A percentile compares a stretch with the other conserved stretches of the same genome.
These are phyloP conservation scores for Allolobophora icterica DNA, from an alignment of 2,888 invertebrate genomes.

Conservation along the genomic window DNA sequence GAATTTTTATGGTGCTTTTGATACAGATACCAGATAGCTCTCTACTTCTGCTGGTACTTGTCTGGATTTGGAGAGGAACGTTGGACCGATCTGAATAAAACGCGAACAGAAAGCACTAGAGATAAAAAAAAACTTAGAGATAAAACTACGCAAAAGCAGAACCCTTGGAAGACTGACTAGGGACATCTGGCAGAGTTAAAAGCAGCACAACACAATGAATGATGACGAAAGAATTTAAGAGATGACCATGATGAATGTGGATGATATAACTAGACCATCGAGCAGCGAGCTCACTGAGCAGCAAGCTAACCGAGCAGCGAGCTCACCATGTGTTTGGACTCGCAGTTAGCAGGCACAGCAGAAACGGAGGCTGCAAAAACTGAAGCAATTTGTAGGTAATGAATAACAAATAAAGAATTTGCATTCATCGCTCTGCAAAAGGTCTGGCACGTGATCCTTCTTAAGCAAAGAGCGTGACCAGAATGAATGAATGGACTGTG, in stretches of 20 bases:
- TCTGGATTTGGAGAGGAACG: background rate
- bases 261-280: background rate
- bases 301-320: too few species aligned
- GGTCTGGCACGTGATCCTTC: background rate
- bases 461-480: background rate
- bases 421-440: background rate
- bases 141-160: background rate
- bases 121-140: background rate
- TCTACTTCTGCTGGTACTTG: background rate
- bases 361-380: background rate
- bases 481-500: constrained; percentile 10
- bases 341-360: background rate
- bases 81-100: background rate
- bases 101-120: background rate
- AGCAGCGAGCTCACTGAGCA: too few species aligned
- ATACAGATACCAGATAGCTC: background rate
- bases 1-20: background rate
- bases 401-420: constrained; percentile 12
- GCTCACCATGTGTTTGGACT: background rate
- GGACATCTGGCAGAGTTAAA: background rate
- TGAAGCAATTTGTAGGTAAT: constrained; percentile 17
- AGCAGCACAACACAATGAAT: background rate
- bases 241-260: background rate
- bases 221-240: background rate
- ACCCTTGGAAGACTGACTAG: background rate